A percentile compares a stretch with the other conserved stretches of the same genome.
phyloP scores from a whole-genome alignment of 2,888 invertebrate species.

The Tanytarsus gracilentus region DNA sequence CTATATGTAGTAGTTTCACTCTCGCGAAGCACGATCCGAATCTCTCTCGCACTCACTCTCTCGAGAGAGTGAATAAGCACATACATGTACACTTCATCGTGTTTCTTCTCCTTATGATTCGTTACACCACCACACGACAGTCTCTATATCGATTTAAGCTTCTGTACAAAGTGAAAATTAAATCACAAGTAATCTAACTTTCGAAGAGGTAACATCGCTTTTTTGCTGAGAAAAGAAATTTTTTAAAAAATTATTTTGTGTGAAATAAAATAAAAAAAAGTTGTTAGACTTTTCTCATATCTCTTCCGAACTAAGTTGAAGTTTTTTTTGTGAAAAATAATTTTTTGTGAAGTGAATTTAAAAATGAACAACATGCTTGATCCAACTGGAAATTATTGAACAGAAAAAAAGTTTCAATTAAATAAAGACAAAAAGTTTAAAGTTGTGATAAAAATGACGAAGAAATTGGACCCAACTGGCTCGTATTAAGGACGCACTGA shows the following conservation, averaged over 20 bases:
- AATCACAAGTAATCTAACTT: conserved; percentile 29
- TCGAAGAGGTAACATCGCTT: conserved; percentile 21
- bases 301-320: neutral
- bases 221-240: conserved; percentile 3
- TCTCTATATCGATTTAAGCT: conserved; percentile 28
- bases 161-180: conserved; percentile 28
- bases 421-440: neutral
- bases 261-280: conserved; percentile 33
- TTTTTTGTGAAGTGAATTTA: neutral
- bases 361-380: conserved; percentile 39
- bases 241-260: neutral
- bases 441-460: conserved; percentile 5
- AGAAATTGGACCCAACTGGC: conserved; percentile 30
- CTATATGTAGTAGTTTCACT: too few relatives aligned
- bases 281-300: conserved; percentile 37
- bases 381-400: conserved; percentile 42
- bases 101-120: conserved; percentile 16
- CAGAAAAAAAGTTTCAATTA: neutral
- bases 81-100: neutral
- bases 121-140: conserved; percentile 23
- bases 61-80: too few relatives aligned
- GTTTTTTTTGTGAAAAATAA: conserved; percentile 1
- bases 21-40: too few relatives aligned
- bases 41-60: too few relatives aligned
- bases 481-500: conserved; percentile 28